Percentiles rank a stretch among this genome's conserved stretches.
Evolutionary conservation across 1,140 invertebrate species (phyloP).

Genomic region (Drosophila simulans): DNA sequence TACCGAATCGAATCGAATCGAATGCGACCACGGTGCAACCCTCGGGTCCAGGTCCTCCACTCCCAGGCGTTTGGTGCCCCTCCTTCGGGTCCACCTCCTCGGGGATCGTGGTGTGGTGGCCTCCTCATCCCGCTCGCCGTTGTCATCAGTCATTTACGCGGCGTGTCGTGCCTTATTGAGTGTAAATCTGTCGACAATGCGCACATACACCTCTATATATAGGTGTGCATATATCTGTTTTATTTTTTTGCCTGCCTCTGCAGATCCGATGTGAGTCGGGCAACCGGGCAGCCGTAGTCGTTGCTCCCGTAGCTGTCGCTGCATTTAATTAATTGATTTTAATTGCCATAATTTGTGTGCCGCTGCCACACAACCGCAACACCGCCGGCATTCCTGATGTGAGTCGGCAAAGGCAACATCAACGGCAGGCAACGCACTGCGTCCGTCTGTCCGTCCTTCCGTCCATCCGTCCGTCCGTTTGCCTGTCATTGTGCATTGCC

Average conservation of each 20-base stretch:
- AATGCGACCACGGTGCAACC: slow-evolving; percentile 52
- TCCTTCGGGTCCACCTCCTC: slow-evolving; percentile 25
- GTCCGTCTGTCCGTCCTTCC: slow-evolving; percentile 6
- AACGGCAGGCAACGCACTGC: slow-evolving; percentile 24
- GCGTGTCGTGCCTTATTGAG: slow-evolving; percentile 82
- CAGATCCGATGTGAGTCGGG: slow-evolving; percentile 40
- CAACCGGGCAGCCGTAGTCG: slow-evolving; percentile 38
- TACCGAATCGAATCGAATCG: slow-evolving; percentile 31
- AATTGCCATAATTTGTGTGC: slow-evolving; percentile 83
- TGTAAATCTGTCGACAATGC: slow-evolving; percentile 82
- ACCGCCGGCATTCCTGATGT: slow-evolving; percentile 70
- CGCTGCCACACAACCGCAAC: slow-evolving; percentile 80
- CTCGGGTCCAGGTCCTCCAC: slow-evolving; percentile 24
- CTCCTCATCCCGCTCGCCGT: slow-evolving; percentile 37
- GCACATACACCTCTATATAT: slow-evolving; percentile 33
- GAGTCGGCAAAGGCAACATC: background rate
- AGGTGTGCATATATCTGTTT: slow-evolving; percentile 20
- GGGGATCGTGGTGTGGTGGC: slow-evolving; percentile 25
- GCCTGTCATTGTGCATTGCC: slow-evolving; percentile 53
- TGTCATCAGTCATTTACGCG: slow-evolving; percentile 80
- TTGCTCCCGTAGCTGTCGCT: slow-evolving; percentile 62
- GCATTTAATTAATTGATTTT: slow-evolving; percentile 84
- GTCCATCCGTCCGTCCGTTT: slow-evolving; percentile 5
- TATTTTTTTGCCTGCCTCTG: slow-evolving; percentile 40
- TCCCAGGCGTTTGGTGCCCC: slow-evolving; percentile 19